These are phyloP conservation scores for Galago senegalensis DNA, from an alignment of 2,797 vertebrate genomes.

Conservation along the genomic window DNA sequence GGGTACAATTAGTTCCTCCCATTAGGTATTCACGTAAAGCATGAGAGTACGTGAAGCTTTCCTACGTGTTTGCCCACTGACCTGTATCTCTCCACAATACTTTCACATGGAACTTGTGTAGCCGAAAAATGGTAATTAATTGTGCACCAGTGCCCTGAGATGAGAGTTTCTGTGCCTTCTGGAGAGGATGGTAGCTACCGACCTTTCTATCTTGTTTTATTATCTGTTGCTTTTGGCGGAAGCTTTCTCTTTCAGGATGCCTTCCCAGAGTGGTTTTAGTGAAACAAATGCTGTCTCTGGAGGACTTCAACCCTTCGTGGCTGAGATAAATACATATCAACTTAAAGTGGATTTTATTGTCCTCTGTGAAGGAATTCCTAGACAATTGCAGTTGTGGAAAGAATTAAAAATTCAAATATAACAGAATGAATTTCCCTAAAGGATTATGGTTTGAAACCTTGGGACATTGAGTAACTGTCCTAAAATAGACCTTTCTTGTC, in stretches of 20 bases:
- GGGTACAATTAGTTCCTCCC: slow-evolving; percentile 40
- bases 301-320: slow-evolving; percentile 65
- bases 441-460: slow-evolving; percentile 44
- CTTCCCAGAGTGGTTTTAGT: slow-evolving; percentile 60
- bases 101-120: slow-evolving; percentile 61
- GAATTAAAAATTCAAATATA: slow-evolving; percentile 67
- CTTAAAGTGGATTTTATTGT: slow-evolving; percentile 59
- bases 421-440: slow-evolving; percentile 68
- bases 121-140: slow-evolving; percentile 70
- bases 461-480: slow-evolving; percentile 43
- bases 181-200: slow-evolving; percentile 48
- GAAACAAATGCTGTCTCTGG: slow-evolving; percentile 61
- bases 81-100: slow-evolving; percentile 36
- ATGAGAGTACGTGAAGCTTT: slow-evolving; percentile 1
- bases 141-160: background rate
- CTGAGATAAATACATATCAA: slow-evolving; percentile 78
- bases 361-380: slow-evolving; percentile 56
- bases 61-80: slow-evolving; percentile 7
- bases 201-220: slow-evolving; percentile 46
- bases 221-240: slow-evolving; percentile 79
- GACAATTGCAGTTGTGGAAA: slow-evolving; percentile 70
- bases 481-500: slow-evolving; percentile 39
- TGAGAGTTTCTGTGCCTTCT: slow-evolving; percentile 44
- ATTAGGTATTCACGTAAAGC: slow-evolving; percentile 35
- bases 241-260: slow-evolving; percentile 20